Conservation (phyloP, 2,113 vertebrate genomes). For the Passer montanus region DNA sequence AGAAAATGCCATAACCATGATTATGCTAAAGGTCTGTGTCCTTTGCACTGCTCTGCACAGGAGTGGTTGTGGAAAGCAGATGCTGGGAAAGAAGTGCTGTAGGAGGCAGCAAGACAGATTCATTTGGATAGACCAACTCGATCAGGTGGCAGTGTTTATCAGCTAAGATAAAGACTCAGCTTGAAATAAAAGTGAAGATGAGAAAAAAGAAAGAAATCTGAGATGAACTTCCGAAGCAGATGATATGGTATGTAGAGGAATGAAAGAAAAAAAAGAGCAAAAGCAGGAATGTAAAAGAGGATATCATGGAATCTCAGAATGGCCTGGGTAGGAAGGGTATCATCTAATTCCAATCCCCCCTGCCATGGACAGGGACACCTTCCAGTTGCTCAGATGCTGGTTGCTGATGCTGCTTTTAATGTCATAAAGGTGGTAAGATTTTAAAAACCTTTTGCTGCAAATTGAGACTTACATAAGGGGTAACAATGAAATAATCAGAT, state of each 20-base stretch:
- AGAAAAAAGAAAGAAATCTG: background rate
- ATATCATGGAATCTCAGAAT: background rate
- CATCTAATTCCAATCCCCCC: background rate
- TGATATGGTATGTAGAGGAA: fast-evolving
- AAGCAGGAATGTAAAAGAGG: background rate
- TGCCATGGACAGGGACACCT: background rate
- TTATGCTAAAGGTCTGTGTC: background rate
- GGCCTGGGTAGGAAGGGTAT: background rate
- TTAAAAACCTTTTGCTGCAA: background rate
- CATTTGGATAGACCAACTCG: background rate
- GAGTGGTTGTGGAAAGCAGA: background rate
- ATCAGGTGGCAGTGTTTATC: background rate
- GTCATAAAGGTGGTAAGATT: background rate
- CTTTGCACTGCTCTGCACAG: background rate
- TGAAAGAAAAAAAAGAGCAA: background rate
- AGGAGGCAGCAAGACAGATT: background rate
- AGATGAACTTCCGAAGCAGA: background rate
- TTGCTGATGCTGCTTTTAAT: background rate
- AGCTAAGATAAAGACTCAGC: background rate
- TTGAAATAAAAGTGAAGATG: background rate
- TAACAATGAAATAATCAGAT: background rate
- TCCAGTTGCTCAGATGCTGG: background rate
- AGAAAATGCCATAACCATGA: background rate
- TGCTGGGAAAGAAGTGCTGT: background rate
- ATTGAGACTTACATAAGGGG: background rate